phyloP scores from a whole-genome alignment of 30 jellyfish, hydroid and myxozoan genomes.

The Aurelia coerulea region DNA sequence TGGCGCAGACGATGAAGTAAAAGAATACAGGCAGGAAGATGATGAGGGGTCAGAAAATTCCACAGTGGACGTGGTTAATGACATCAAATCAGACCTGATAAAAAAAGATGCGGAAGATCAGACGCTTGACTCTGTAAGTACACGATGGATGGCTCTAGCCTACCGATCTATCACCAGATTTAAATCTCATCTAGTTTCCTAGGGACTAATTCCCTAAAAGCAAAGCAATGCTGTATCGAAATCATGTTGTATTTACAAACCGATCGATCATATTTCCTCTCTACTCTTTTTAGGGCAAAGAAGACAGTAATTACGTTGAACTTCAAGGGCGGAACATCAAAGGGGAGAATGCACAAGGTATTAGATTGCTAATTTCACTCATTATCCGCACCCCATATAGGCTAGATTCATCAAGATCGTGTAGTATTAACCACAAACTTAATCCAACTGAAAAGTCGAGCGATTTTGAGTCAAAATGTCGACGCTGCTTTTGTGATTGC shows the following conservation, averaged over 20 bases:
- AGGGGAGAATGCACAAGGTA: constrained; percentile 74
- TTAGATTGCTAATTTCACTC: constrained; percentile 3
- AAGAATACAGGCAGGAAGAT: constrained; percentile 88
- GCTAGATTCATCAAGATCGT: background rate
- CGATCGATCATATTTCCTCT: too few relatives aligned
- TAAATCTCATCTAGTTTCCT: constrained; percentile 17
- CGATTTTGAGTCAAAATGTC: background rate
- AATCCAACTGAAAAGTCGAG: too few relatives aligned
- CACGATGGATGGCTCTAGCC: constrained; percentile 1
- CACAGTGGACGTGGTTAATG: constrained; percentile 96
- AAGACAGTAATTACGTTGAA: constrained; percentile 62
- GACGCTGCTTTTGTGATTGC: background rate
- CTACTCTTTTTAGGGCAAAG: constrained; percentile 64
- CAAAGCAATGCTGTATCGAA: constrained; percentile 13
- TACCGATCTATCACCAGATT: constrained; percentile 9
- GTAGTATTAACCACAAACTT: too few relatives aligned
- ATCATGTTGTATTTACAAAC: constrained; percentile 8
- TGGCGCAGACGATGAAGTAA: constrained; percentile 97
- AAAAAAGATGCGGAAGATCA: constrained; percentile 94
- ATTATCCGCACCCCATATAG: background rate
- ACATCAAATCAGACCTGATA: constrained; percentile 87
- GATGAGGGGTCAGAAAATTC: constrained; percentile 95
- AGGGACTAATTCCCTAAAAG: background rate
- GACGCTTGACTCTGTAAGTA: constrained; percentile 86
- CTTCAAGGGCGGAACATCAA: constrained; percentile 83